Base-by-base conservation (phyloP, 2,797 vertebrate genomes). In the Melanotaenia parkinsoni region DNA sequence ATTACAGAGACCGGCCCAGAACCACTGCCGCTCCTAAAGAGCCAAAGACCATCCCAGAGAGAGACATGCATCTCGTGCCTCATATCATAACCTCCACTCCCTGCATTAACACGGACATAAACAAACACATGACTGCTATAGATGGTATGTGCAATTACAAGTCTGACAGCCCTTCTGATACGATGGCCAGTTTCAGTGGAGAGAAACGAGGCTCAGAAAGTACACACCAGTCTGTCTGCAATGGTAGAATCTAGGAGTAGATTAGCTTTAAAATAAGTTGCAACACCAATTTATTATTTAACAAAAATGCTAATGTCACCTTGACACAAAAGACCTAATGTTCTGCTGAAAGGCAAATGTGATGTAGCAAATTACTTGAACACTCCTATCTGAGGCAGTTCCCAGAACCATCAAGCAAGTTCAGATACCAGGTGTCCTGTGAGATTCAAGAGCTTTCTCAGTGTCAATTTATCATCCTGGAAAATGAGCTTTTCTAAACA, bases 61-160 rank as follows among this genome's bases (percentile, higher is more conserved):
- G 28, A 54, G 53, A 26, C 67, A 60, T 58, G 67, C 77, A 75
- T 18, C 62, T 72, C 47, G 63, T 35, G 69, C 54, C 66, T 54
- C 72, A 1, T 18, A 60, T 47, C 40, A 45, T 4, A 6, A 66
- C 32, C 66, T 57, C 64, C 72, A 53, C 70, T 68, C 76, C 76
- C 74, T 64, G 28, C 53, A 66, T 70, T 57, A 54, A 68, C 35
- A 57, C 45, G 0, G 60, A 7, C 47, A 47, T 43, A 62, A 83
- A 88, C 80, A 86, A 77, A 77, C 65, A 63, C 53, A 63, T 72
- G 80, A 86, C 83, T 62, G 62, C 57, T 59, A 24, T n/a, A 40
- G 70, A 56, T 63, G 75, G 81, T 60, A 79, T 83, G 79, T 77
- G 69, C 61, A 72, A 83, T 74, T 70, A 86, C 74, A 51, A 63